Percentiles rank a stretch among this genome's conserved stretches.
Evolutionary conservation across 2,113 vertebrate genomes (phyloP).

Genomic region (Thalassoma bifasciatum): DNA sequence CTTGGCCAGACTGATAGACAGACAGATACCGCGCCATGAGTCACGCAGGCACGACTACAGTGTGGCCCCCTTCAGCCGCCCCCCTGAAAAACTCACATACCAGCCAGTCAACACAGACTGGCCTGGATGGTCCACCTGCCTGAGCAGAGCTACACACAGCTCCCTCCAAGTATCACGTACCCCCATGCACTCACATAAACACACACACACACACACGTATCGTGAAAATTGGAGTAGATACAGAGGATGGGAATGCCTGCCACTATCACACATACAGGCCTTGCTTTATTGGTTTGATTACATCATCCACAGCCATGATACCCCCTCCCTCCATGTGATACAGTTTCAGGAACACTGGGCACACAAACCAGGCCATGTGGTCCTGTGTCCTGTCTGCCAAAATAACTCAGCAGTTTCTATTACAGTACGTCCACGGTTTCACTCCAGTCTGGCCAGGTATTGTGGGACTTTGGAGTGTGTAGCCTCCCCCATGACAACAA

Average conservation of each 20-base stretch:
- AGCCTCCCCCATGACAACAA: constrained; percentile 65
- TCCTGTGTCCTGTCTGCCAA: constrained; percentile 76
- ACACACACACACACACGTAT: constrained; percentile 26
- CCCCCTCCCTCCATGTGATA: constrained; percentile 70
- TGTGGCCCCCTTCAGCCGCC: constrained; percentile 58
- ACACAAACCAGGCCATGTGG: constrained; percentile 78
- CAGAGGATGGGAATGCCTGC: constrained; percentile 56
- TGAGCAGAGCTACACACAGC: constrained; percentile 43
- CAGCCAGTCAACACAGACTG: constrained; percentile 63
- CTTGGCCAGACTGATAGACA: constrained; percentile 66
- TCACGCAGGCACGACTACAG: constrained; percentile 75
- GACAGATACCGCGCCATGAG: constrained; percentile 72
- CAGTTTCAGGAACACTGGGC: constrained; percentile 77
- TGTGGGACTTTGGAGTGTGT: constrained; percentile 38
- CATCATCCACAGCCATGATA: constrained; percentile 77
- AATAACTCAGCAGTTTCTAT: constrained; percentile 82
- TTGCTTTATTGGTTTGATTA: constrained; percentile 80
- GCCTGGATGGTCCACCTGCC: constrained; percentile 66
- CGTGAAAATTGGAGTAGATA: constrained; percentile 61
- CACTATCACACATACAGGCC: constrained; percentile 57
- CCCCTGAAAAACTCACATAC: constrained; percentile 68
- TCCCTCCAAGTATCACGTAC: constrained; percentile 43
- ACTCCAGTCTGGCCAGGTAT: constrained; percentile 67
- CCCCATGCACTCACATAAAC: constrained; percentile 56
- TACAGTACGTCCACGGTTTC: constrained; percentile 71